Evolutionary conservation across 2,797 vertebrate genomes (phyloP), one percentile per base, ranked within the genome.

Genomic region (Micrastur ruficollis): DNA sequence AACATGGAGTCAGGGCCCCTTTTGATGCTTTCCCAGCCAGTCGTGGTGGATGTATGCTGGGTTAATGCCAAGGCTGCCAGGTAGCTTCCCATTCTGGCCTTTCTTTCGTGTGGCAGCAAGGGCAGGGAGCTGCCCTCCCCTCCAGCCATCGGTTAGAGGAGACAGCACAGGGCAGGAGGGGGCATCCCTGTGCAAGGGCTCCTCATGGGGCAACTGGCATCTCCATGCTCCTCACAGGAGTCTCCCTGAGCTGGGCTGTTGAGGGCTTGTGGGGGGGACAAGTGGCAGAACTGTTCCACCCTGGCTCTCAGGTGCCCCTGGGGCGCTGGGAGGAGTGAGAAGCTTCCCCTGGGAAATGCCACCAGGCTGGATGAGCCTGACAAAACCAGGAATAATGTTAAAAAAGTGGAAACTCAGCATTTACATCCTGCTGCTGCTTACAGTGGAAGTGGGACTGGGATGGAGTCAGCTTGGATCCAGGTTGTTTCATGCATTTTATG

Each of bases 31-130:
- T 66, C 7, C 21, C 42, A 62, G 34, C 17, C 55, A 62, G 62
- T 12, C 0, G 0, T 42, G 46, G 50, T 50, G 78, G 34, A 63
- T 0, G 0, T 0, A 0, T 1, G 7, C 6, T 25, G 38, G 9
- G 36, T 49, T 49, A 81, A 72, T 3, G 3, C 32, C 14, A 25
- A 36, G 34, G 11, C 47, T 86, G 50, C 21, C 36, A 14, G 12
- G 13, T 40, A 31, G 11, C n/a, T 81, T 85, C 52, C 23, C 40
- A n/a, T 74, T 89, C 59, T 44, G 61, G 9, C 40, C 16, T 68
- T 38, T 26, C 38, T 68, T 87, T 74, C 62, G 50, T 63, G 56
- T 31, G 38, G 17, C 32, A 53, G 27, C 46, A 70, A 46, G 53
- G n/a, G n/a, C 12, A 67, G 44, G 56, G 19, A 14, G 3, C 47